Conservation (phyloP, 2,113 vertebrate genomes). For the Talpa occidentalis region DNA sequence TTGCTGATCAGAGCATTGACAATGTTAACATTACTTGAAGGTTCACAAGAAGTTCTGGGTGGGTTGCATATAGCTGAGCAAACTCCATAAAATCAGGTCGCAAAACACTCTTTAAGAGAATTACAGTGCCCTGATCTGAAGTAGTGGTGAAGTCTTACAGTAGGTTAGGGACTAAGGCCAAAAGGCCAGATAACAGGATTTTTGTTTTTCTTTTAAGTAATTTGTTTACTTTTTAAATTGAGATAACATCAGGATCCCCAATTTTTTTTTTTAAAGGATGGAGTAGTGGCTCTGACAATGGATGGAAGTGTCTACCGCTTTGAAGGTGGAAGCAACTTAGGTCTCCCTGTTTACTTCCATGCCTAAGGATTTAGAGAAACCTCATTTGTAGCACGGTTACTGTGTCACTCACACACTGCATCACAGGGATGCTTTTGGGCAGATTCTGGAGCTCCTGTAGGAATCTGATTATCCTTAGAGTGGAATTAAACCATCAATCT, state of each 20-base stretch:
- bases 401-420: neutral
- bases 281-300: neutral
- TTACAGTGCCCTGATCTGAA: neutral
- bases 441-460: neutral
- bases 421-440: neutral
- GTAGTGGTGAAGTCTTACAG: neutral
- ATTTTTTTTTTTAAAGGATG: neutral
- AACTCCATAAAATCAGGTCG: neutral
- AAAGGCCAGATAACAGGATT: neutral
- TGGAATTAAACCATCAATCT: neutral
- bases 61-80: neutral
- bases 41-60: neutral
- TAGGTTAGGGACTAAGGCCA: neutral
- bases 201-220: neutral
- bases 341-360: neutral
- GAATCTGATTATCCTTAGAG: neutral
- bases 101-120: neutral
- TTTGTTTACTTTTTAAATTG: too few relatives aligned
- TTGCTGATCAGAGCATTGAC: neutral
- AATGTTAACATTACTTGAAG: neutral
- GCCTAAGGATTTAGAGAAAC: neutral
- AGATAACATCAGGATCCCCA: too few relatives aligned
- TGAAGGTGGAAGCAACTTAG: neutral
- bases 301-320: neutral
- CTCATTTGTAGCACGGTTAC: neutral